phyloP scores from a whole-genome alignment of 2,888 invertebrate species.

The Pemphredon lugubris region DNA sequence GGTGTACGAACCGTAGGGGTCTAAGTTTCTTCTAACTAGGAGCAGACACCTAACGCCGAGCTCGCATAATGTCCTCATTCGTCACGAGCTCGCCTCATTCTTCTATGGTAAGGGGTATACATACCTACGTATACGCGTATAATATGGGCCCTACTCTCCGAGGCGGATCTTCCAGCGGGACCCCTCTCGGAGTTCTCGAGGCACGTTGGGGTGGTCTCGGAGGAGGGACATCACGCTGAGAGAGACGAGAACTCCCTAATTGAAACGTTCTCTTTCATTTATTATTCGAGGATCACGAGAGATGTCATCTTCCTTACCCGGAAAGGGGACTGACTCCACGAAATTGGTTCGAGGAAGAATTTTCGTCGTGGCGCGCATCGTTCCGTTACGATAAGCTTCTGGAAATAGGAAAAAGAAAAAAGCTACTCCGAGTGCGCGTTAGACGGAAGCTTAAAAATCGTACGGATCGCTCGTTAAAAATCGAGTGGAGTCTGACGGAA shows the following conservation, averaged over 20 bases:
- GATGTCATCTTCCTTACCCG: slow-evolving; percentile 70
- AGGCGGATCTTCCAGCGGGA: slow-evolving; percentile 40
- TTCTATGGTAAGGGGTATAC: background rate
- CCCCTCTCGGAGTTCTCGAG: slow-evolving; percentile 25
- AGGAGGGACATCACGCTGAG: slow-evolving; percentile 71
- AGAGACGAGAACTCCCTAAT: slow-evolving; percentile 76
- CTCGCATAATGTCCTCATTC: slow-evolving; percentile 74
- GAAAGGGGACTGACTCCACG: slow-evolving; percentile 28
- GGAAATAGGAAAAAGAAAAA: too few relatives aligned
- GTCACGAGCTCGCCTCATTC: slow-evolving; percentile 67
- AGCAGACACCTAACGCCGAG: slow-evolving; percentile 69
- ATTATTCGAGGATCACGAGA: slow-evolving; percentile 70
- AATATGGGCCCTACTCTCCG: slow-evolving; percentile 29
- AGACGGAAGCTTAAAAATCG: too few relatives aligned
- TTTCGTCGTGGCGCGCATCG: background rate
- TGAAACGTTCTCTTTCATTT: slow-evolving; percentile 78
- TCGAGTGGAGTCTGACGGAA: too few relatives aligned
- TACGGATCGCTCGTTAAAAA: too few relatives aligned
- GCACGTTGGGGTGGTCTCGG: slow-evolving; percentile 68
- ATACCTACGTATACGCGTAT: slow-evolving; percentile 13
- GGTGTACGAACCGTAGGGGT: slow-evolving; percentile 49
- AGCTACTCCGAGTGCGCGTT: too few relatives aligned
- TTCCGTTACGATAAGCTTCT: background rate
- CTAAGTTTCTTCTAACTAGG: slow-evolving; percentile 65
- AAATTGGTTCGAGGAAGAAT: slow-evolving; percentile 36